phyloP scores from a whole-genome alignment of 2,888 invertebrate species.

The Keiferia lycopersicella region DNA sequence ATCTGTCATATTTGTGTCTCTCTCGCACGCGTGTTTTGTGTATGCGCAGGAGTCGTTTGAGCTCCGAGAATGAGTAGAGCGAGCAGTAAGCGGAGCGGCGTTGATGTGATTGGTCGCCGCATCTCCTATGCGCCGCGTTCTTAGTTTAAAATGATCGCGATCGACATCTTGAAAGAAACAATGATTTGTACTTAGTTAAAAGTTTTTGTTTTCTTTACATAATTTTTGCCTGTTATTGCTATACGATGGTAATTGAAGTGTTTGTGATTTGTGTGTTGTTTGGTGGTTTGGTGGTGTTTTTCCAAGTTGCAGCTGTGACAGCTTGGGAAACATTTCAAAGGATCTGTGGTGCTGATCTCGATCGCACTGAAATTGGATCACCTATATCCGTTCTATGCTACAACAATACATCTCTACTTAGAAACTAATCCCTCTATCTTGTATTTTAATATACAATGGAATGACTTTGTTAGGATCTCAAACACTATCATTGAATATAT shows the following conservation, averaged over 20 bases:
- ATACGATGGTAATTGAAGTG: conserved; percentile 33
- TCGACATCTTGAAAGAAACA: conserved; percentile 55
- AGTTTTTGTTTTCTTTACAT: conserved; percentile 45
- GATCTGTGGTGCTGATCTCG: conserved; percentile 48
- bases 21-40: conserved; percentile 55
- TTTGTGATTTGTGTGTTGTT: conserved; percentile 37
- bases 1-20: conserved; percentile 48
- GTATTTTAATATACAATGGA: neutral
- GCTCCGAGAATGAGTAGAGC: conserved; percentile 53
- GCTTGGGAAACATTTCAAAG: conserved; percentile 49
- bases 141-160: conserved; percentile 68
- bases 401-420: conserved; percentile 34
- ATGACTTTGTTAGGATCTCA: conserved; percentile 17
- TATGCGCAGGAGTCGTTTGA: conserved; percentile 71
- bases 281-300: conserved; percentile 44
- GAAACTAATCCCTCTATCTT: neutral
- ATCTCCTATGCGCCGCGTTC: conserved; percentile 51
- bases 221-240: conserved; percentile 27
- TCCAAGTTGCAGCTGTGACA: conserved; percentile 58
- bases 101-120: conserved; percentile 68
- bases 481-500: neutral
- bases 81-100: conserved; percentile 74
- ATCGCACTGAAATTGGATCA: conserved; percentile 41
- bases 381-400: conserved; percentile 41
- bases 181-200: conserved; percentile 55